A percentile compares a stretch with the other conserved stretches of the same genome.
phyloP scores from a whole-genome alignment of 2,113 vertebrate species.

The Mellivora capensis region DNA sequence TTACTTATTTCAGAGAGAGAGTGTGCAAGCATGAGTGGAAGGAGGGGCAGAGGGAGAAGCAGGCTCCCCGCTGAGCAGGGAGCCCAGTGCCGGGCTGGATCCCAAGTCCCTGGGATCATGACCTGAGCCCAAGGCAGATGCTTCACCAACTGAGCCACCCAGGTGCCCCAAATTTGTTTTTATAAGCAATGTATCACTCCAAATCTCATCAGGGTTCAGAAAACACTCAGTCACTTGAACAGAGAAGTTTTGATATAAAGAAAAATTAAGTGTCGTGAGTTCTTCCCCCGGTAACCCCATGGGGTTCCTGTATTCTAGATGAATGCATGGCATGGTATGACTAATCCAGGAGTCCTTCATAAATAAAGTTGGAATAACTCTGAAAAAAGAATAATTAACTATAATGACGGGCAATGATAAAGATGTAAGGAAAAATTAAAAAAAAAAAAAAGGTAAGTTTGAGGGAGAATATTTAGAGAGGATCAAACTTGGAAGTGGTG shows the following conservation, averaged over 20 bases:
- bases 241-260: neutral
- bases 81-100: too few relatives aligned
- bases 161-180: neutral
- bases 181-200: neutral
- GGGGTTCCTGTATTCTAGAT: conserved; percentile 82
- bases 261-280: conserved; percentile 72
- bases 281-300: conserved; percentile 81
- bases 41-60: too few relatives aligned
- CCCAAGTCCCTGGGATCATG: too few relatives aligned
- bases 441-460: neutral
- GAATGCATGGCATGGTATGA: conserved; percentile 90
- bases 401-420: neutral
- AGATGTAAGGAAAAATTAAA: neutral
- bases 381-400: conserved; percentile 6
- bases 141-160: too few relatives aligned
- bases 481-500: neutral
- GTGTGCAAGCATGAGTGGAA: too few relatives aligned
- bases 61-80: too few relatives aligned
- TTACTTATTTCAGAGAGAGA: too few relatives aligned
- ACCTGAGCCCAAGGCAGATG: too few relatives aligned
- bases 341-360: conserved; percentile 85
- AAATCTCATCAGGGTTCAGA: neutral
- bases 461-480: neutral
- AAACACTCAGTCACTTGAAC: neutral
- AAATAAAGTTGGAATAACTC: conserved; percentile 93